phyloP scores from a whole-genome alignment of 2,888 invertebrate genomes.

The Acanthopleura granulata region DNA sequence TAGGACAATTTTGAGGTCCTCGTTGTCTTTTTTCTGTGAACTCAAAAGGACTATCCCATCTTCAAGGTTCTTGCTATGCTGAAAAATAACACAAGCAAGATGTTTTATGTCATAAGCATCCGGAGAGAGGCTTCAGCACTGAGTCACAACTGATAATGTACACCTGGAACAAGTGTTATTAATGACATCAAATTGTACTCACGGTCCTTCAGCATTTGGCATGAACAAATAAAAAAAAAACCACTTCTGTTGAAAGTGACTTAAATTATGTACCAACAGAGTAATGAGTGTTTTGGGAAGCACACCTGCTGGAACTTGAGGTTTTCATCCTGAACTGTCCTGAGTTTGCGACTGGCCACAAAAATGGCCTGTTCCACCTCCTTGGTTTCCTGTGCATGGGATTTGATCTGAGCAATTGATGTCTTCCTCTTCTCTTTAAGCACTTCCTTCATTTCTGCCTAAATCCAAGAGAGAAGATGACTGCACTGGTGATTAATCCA shows the following conservation, averaged over 20 bases:
- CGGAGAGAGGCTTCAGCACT: too few species aligned
- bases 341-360: conserved; percentile 55
- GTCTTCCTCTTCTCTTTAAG: conserved; percentile 48
- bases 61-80: neutral
- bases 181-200: too few species aligned
- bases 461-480: too few species aligned
- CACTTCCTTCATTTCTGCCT: conserved; percentile 44
- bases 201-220: too few species aligned
- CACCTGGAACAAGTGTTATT: too few species aligned
- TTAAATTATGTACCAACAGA: too few species aligned
- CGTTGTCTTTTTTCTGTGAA: neutral
- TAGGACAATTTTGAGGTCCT: neutral
- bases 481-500: neutral
- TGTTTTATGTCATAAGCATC: too few species aligned
- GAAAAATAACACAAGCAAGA: neutral
- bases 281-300: too few species aligned
- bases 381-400: conserved; percentile 51
- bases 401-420: conserved; percentile 50
- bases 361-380: conserved; percentile 57
- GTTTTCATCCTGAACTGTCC: conserved; percentile 61
- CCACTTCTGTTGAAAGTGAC: too few species aligned
- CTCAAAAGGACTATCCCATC: neutral
- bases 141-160: too few species aligned
- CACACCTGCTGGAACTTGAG: conserved; percentile 50
- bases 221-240: too few species aligned